Base-by-base conservation (phyloP, 2,888 invertebrate genomes). In the Drosophila neutralis region DNA sequence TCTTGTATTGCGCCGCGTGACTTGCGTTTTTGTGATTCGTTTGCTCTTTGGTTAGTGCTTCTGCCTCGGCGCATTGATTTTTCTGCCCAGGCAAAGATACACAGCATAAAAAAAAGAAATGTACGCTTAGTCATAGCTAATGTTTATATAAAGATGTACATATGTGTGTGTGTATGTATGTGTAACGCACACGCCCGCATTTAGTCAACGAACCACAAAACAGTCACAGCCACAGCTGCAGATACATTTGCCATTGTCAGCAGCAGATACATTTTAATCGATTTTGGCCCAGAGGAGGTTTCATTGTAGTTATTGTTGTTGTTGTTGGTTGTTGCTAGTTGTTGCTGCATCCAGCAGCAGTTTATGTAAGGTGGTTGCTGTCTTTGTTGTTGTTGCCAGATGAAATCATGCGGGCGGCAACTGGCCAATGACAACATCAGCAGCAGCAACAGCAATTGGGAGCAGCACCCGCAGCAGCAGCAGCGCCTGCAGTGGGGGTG, bases 21-120 rank as follows among this genome's bases (percentile, higher is more conserved):
- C 85, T 90, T 90, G 85, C 89, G 90, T 86, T 86, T 87, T 80
- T 86, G 89, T 86, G 85, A 86, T 86, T 86, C 89, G 89, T 90
- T 86, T 86, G 74, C 89, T 85, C 83, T 84, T 67, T 65, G 54
- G 49, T 11, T 18, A 24, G 54, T 53, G 65, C 57, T 31, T 51
- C 52, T 51, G 54, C 69, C 69, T 70, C 76, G 61, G 84, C 86
- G 88, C 90, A 85, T 85, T 85, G 85, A 89, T 85, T 85, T 85
- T 85, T 89, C 85, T 87, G 82, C 70, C 67, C 71, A 68, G 66
- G 48, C 79, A 57, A 31, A 79, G 89, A 88, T 85, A 88, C 83
- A 85, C 84, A 88, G 85, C 87, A 85, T 85, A 85, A 90, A 27
- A 38, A 45, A 42, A 36, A 24, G 15, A 24, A 15, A 24, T 80